Evolutionary conservation across 2,113 vertebrate genomes (phyloP).

Genomic region (Oriolus oriolus): DNA sequence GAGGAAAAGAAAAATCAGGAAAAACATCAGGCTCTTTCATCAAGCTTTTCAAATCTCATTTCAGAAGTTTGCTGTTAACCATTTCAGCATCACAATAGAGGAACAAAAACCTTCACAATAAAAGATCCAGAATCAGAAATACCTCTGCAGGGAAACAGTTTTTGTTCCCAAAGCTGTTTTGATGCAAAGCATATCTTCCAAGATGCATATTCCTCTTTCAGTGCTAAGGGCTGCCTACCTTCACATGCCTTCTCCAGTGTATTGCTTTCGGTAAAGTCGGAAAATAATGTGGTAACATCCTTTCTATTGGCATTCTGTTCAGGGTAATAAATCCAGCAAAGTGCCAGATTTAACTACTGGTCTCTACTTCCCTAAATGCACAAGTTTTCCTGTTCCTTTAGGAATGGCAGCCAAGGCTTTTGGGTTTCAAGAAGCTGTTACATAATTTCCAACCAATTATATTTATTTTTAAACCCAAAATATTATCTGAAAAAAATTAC

Average conservation of each 20-base stretch:
- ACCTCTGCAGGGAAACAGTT: neutral
- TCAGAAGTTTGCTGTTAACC: constrained; percentile 51
- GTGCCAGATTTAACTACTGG: neutral
- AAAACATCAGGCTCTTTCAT: constrained; percentile 48
- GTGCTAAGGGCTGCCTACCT: neutral
- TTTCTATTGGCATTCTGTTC: neutral
- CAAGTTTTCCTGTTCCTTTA: neutral
- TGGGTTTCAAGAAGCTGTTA: neutral
- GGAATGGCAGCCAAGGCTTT: neutral
- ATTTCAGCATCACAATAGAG: neutral
- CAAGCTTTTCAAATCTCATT: constrained; percentile 43
- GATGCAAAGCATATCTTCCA: neutral
- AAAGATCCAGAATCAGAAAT: neutral
- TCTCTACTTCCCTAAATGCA: neutral
- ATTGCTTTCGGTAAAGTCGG: neutral
- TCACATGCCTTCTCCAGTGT: neutral
- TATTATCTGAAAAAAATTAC: neutral
- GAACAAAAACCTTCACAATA: neutral
- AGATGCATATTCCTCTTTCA: neutral
- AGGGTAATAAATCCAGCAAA: neutral
- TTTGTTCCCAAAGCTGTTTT: constrained; percentile 12
- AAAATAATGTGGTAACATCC: neutral
- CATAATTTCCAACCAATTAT: neutral
- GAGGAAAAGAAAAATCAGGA: constrained; percentile 51
- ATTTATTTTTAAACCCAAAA: neutral